Evolutionary conservation across 2,888 invertebrate genomes (phyloP), one percentile per base, ranked within the genome.

Genomic region (Troglohyphantes excavatus): DNA sequence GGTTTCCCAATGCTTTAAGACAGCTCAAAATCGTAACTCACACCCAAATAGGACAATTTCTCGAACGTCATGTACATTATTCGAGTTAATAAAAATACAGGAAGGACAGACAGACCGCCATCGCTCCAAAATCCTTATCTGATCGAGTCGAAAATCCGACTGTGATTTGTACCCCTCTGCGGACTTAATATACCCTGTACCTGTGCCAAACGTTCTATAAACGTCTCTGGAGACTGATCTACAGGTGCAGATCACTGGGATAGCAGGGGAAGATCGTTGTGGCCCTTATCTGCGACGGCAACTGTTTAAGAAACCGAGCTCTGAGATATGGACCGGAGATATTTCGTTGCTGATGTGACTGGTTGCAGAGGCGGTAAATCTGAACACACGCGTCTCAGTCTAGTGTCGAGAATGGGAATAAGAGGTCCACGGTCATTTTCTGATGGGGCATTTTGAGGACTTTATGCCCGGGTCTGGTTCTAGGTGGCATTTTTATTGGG

Each of bases 141-240:
- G 84, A 76, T 85, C 21, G 29, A 61, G 78, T 78, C 63, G 65
- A 63, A 39, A 21, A 26, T 29, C 26, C 33, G 33, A 0, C 13
- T 13, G 88, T 88, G 88, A 88, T 88, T 88, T 88, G 87, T 87
- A 73, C 81, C 27, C 53, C 17, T 75, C 67, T 53, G 76, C 26
- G 61, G 67, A 75, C 88, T 88, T 88, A 88, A 88, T 88, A 82
- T 88, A 88, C 88, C 43, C 68, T 23, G 53, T 53, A 65, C 72
- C 73, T 79, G 88, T 70, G 88, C 82, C 88, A 82, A 88, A 81
- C 73, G 82, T 73, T 88, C 88, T 88, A 88, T 88, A 88, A 88
- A 88, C 43, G 88, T 88, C 88, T 68, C 33, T 61, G 21, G 9
- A n/a, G 21, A 17, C 82, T 88, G 88, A 88, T 82, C 61, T 67